Base-by-base conservation (phyloP, 2,888 invertebrate genomes). In the Sesia apiformis region DNA sequence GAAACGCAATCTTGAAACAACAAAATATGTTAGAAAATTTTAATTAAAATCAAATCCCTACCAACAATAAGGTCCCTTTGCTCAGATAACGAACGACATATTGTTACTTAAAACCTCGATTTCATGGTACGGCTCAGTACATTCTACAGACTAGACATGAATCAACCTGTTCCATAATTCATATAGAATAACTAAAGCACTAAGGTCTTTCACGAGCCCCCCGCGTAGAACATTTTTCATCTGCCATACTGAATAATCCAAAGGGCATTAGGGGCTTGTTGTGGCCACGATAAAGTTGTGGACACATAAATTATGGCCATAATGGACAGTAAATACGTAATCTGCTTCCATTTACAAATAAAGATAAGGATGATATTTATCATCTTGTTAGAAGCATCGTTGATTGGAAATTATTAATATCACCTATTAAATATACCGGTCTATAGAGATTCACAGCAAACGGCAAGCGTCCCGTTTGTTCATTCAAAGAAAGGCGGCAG, bases 191-290 rank as follows among this genome's bases (percentile, higher is more conserved):
- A 79, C 78, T 78, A 78, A 81, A 79, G 72, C 76, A 72, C 59
- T 64, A 57, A 60, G 56, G 66, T 64, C 69, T 70, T 74, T 72
- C 73, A 70, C 71, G 72, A 78, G 71, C 78, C 83, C 81, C 83
- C 85, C 78, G 83, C 76, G 76, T 74, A 62, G 84, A 67, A 67
- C 76, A 85, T 85, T 85, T 86, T 86, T 85, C 85, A 86, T 70
- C 66, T 70, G 66, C 63, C 69, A 65, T 66, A 67, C 70, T 76
- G 75, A 74, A 78, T 78, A 73, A 73, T 69, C 63, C 63, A 7
- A 39, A 52, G 59, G 64, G 66, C 69, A 78, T 65, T 65, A 63
- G 65, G 65, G 62, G 64, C 63, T 58, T 57, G 58, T 50, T 50
- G 50, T 52, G 55, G 55, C 51, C 8, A 46, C 46, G n/a, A 46